Evolutionary conservation across 2,113 vertebrate species (phyloP).

Genomic region (Sylvietta virens): DNA sequence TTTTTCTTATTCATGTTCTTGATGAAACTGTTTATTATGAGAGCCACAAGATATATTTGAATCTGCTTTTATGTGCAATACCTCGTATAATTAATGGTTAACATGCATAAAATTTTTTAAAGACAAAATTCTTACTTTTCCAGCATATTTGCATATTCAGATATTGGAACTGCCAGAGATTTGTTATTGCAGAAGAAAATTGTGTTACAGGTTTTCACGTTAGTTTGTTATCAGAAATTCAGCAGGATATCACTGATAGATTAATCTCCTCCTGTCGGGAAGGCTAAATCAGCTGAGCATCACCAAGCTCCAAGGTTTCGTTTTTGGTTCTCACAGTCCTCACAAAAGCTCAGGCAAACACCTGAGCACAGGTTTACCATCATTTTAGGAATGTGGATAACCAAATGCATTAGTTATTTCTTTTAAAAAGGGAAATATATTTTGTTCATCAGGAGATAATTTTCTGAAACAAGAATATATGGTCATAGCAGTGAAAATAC

Average conservation of each 20-base stretch:
- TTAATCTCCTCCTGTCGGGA: background rate
- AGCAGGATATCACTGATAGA: background rate
- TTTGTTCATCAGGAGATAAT: slow-evolving; percentile 41
- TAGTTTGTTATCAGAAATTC: background rate
- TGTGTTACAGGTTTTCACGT: background rate
- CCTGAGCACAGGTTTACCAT: background rate
- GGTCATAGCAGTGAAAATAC: background rate
- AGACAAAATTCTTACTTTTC: background rate
- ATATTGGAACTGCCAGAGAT: background rate
- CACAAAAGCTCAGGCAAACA: background rate
- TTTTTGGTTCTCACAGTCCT: slow-evolving; percentile 15
- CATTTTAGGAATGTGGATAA: slow-evolving; percentile 2
- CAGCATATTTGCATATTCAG: background rate
- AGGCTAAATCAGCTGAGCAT: background rate
- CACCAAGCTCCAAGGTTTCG: background rate
- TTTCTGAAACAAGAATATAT: slow-evolving; percentile 38
- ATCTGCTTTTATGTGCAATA: background rate
- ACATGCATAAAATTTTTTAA: background rate
- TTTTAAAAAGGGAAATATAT: slow-evolving; percentile 36
- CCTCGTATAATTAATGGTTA: background rate
- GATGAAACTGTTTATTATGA: background rate
- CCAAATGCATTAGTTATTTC: background rate
- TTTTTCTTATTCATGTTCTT: background rate
- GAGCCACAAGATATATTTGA: background rate
- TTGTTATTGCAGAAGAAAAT: background rate